Percentiles rank a stretch among this genome's conserved stretches.
Evolutionary conservation across 2,797 vertebrate genomes (phyloP).

Genomic region (Furcifer pardalis): DNA sequence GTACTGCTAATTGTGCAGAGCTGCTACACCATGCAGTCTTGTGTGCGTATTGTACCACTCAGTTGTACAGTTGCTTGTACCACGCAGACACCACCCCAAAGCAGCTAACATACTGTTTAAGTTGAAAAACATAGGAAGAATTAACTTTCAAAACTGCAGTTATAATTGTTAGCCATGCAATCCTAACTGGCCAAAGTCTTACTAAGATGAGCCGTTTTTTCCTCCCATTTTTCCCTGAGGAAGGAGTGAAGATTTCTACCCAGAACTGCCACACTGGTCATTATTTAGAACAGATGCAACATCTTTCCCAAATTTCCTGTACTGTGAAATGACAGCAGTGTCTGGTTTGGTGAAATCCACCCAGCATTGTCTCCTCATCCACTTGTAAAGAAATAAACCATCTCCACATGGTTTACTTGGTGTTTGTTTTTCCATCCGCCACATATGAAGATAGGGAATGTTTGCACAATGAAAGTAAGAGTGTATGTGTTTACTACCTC

Average conservation of each 20-base stretch:
- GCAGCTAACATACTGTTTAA: background rate
- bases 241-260: slow-evolving; percentile 61
- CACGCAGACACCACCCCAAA: background rate
- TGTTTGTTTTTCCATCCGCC: slow-evolving; percentile 75
- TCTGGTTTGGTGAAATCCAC: slow-evolving; percentile 63
- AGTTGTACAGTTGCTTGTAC: background rate
- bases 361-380: slow-evolving; percentile 70
- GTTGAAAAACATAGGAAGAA: background rate
- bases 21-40: background rate
- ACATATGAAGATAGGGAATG: slow-evolving; percentile 64
- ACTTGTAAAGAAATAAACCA: slow-evolving; percentile 73
- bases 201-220: background rate
- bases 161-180: background rate
- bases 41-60: background rate
- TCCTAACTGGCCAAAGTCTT: background rate
- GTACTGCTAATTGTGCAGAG: background rate
- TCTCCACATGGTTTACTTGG: slow-evolving; percentile 68
- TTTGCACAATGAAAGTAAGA: slow-evolving; percentile 59
- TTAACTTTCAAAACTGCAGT: background rate
- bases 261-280: slow-evolving; percentile 65
- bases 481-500: slow-evolving; percentile 59
- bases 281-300: slow-evolving; percentile 68
- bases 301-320: slow-evolving; percentile 70
- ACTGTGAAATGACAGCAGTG: slow-evolving; percentile 70
- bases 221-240: slow-evolving; percentile 27